These are phyloP conservation scores for Sminthopsis crassicaudata DNA, from an alignment of 2,113 vertebrate species.

Conservation along the genomic window DNA sequence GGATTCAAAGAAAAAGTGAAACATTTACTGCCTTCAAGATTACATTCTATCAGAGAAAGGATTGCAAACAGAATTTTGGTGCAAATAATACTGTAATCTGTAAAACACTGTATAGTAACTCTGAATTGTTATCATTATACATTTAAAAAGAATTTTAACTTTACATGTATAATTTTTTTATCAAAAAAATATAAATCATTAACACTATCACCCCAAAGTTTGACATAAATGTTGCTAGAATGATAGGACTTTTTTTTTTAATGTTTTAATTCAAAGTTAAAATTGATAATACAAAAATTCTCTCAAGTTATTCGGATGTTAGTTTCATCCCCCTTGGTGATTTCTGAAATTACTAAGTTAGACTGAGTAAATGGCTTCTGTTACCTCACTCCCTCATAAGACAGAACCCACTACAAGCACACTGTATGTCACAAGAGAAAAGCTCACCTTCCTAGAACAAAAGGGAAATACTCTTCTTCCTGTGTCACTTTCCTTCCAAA, in stretches of 20 bases:
- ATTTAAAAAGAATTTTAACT: not conserved
- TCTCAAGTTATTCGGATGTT: not conserved
- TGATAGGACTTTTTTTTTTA: constrained; percentile 15
- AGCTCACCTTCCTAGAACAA: not conserved
- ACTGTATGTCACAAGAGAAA: not conserved
- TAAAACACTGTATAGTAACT: not conserved
- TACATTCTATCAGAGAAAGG: not conserved
- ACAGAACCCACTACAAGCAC: not conserved
- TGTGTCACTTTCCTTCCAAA: constrained; percentile 11
- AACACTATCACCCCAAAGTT: constrained; percentile 26
- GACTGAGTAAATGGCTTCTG: not conserved
- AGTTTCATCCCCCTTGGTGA: not conserved
- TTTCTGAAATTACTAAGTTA: not conserved
- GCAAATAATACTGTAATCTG: not conserved
- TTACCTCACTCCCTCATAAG: not conserved
- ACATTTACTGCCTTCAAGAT: not conserved
- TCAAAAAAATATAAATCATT: constrained; percentile 37
- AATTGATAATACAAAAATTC: not conserved
- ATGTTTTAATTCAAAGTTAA: constrained; percentile 31
- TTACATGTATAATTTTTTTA: constrained; percentile 10
- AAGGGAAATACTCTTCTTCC: not conserved
- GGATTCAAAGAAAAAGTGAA: not conserved
- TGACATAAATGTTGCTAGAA: constrained; percentile 14
- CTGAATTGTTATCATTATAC: not conserved
- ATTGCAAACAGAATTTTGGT: not conserved